These are phyloP conservation scores for Orestias chungarensis DNA, from an alignment of 2,797 vertebrate species.

Conservation along the genomic window DNA sequence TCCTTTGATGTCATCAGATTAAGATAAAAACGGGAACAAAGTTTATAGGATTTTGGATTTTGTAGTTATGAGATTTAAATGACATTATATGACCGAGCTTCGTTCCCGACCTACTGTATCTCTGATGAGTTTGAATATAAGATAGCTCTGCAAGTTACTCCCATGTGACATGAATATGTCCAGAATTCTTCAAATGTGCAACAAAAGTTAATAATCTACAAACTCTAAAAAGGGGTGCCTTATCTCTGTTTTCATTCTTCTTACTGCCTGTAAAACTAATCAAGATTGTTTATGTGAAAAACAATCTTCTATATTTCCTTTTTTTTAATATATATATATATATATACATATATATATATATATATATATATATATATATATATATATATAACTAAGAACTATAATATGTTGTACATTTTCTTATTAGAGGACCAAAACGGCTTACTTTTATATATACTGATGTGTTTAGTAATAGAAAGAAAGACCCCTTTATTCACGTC, in stretches of 20 bases:
- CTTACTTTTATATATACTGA: constrained; percentile 76
- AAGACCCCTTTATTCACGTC: constrained; percentile 67
- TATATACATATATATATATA: no score
- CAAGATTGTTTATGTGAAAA: constrained; percentile 63
- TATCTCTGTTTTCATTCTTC: constrained; percentile 18
- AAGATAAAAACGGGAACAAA: constrained; percentile 11
- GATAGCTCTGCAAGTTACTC: constrained; percentile 22
- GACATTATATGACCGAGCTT: not conserved
- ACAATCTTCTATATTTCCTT: constrained; percentile 58
- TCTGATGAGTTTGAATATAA: constrained; percentile 7
- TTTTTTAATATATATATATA: constrained; percentile 60
- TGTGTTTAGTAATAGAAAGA: constrained; percentile 45
- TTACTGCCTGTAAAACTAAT: constrained; percentile 53
- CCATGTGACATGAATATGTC: constrained; percentile 42
- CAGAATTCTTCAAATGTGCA: constrained; percentile 23
- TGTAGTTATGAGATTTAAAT: constrained; percentile 11
- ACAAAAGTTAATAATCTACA: constrained; percentile 14
- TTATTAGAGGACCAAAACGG: constrained; percentile 83
- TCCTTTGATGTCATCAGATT: constrained; percentile 2
- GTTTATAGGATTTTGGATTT: constrained; percentile 17
- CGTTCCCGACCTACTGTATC: not conserved
- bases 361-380: constrained; percentile 36
- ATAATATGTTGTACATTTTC: constrained; percentile 82
- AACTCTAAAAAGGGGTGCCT: constrained; percentile 31
- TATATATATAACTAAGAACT: constrained; percentile 63